Evolutionary conservation across 2,113 vertebrate species (phyloP), one percentile per base, ranked within the genome.

Genomic region (Eolophus roseicapilla): DNA sequence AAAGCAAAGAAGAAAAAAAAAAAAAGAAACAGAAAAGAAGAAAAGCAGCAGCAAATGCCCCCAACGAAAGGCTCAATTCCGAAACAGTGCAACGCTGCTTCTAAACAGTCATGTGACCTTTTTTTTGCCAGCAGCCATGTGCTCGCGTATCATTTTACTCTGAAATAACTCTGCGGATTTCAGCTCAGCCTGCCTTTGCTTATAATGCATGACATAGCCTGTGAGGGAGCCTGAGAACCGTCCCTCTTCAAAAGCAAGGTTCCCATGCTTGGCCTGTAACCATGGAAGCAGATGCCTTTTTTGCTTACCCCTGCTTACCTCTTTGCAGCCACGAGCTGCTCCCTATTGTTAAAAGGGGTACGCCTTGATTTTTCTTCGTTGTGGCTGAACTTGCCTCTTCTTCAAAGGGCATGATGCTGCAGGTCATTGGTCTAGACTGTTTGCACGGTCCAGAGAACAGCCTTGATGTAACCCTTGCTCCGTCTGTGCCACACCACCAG

Each of bases 231-330:
- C 99, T 99, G 99, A 99, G 99, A 99, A 99, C 98, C 94, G 97
- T 97, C 98, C 97, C 98, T 98, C 98, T 98, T 99, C 98, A 99
- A 99, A 99, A 98, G 98, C 98, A 96, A 98, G 98, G 98, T 99
- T 99, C 98, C 98, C 99, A 99, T 99, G 98, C 98, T 98, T 98
- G 98, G 98, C 98, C 99, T 98, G 99, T 99, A 99, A 99, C 99
- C 99, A 99, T 99, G 99, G 99, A 99, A 99, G 99, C 99, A 99
- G 99, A 99, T 99, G 99, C 98, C 97, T 98, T 97, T 98, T 98
- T 98, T 98, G 95, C 98, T 98, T 98, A 98, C 98, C 98, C 98
- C 98, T 98, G 98, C 99, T 99, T 99, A 99, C 99, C 99, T 99
- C 99, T 99, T 98, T 98, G 99, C 98, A 99, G 98, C 98, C 98